Evolutionary conservation across 2,113 vertebrate species (phyloP), one percentile per base, ranked within the genome.

Genomic region (Ariopsis seemanni): DNA sequence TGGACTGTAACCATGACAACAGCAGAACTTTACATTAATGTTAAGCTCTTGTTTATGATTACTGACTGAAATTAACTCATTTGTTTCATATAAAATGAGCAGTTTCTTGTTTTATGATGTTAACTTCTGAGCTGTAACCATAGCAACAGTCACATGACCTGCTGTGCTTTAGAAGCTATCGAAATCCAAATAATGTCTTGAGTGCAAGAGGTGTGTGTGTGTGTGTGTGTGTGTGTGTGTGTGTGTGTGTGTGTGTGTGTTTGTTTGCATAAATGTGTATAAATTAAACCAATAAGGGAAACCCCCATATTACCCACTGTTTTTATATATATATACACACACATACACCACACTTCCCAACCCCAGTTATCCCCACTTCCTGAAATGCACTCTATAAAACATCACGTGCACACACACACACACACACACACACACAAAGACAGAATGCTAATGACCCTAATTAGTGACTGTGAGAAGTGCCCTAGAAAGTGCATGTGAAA

Each of bases 331-430:
- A 34, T 30, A 60, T 17, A 42, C 9, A 85, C 25, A 85, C 83
- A 85, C 67, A 74, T 30, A 62, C 53, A 67, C 42, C 63, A 30
- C 82, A 84, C n/a, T 27, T 85, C 69, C 69, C 42, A 65, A 75
- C 65, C 84, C 77, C 48, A 30, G 27, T 86, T 42, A 85, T 65
- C 30, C 79, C 42, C 77, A 88, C 83, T 85, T 88, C 83, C 87
- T 69, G 74, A 81, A 81, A 81, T 52, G 7, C 60, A 83, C 58
- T 65, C 20, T 63, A 48, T 71, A 34, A 71, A 34, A 71, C 27
- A 7, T 30, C 9, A 17, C 5, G 30, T 12, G 30, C 0, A n/a
- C 22, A n/a, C 62, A 65, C 9, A 65, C 7, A 22, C 60, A 62
- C 2, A 11, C 18, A 18, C 2, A 65, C 22, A 65, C 62, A 65